Evolutionary conservation across 2,797 vertebrate species (phyloP).

Genomic region (Hippopotamyrus pictus): DNA sequence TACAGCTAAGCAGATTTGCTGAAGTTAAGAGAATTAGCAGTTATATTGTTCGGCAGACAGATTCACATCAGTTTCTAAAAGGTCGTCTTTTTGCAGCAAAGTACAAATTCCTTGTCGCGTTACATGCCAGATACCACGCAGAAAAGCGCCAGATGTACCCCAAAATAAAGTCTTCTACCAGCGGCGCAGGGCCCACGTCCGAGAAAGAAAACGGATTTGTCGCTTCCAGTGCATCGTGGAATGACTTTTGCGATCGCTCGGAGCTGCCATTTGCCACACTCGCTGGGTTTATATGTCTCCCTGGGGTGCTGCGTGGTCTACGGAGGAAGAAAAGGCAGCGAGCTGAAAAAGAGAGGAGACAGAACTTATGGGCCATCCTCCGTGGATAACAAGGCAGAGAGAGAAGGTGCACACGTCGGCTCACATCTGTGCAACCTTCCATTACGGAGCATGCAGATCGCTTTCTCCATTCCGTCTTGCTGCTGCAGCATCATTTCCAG

Average conservation of each 20-base stretch:
- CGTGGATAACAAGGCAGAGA: neutral
- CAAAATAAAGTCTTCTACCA: neutral
- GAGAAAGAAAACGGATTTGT: neutral
- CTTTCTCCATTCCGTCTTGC: neutral
- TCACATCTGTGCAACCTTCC: neutral
- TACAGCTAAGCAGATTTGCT: neutral
- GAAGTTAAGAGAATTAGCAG: neutral
- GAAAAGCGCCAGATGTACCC: neutral
- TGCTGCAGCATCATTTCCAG: neutral
- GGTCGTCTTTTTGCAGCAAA: neutral
- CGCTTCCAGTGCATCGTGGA: neutral
- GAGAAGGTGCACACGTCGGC: neutral
- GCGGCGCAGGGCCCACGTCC: neutral
- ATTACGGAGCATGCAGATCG: slow-evolving; percentile 5
- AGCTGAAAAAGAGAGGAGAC: neutral
- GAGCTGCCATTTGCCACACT: neutral
- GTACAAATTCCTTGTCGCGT: neutral
- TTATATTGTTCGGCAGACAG: neutral
- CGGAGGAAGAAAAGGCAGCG: neutral
- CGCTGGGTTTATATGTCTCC: slow-evolving; percentile 1
- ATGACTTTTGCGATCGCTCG: neutral
- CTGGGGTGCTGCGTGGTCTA: neutral
- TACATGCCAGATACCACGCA: neutral
- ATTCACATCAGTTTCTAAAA: neutral
- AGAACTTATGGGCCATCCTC: neutral